Evolutionary conservation across 2,888 invertebrate genomes (phyloP), one percentile per base, ranked within the genome.

Genomic region (Hydriomena furcata): DNA sequence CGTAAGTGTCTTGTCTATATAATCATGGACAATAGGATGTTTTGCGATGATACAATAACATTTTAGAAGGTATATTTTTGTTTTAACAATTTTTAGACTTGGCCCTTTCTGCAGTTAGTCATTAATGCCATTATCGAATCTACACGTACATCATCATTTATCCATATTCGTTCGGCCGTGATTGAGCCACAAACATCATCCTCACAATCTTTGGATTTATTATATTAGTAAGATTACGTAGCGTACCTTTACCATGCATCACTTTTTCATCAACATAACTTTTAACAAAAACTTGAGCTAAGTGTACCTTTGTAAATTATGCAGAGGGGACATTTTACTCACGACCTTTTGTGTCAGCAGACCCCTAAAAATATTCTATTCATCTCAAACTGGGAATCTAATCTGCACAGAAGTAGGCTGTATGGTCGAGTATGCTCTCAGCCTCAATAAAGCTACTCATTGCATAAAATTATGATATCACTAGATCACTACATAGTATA

Each of bases 1-100:
- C 32, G 38, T 38, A 23, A 10, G 30, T 23, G 31, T 31, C n/a
- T 27, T 25, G 11, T 37, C 31, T 34, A 21, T 44, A 24, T 30
- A 35, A 31, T 43, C 25, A 31, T 41, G 30, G 25, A 45, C 45
- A 51, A 51, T 44, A 50, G 38, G 28, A 44, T 50, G 50, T 50
- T 44, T 38, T 13, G 13, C 34, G 38, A 43, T 50, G 38, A 38
- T 30, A 28, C 38, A 38, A 24, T 27, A 27, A 27, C 6, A n/a
- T 13, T 37, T n/a, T 11, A 17, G n/a, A n/a, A n/a, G n/a, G 17
- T 17, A 3, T 17, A 17, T 17, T 17, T 17, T 17, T 17, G 17
- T 3, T n/a, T n/a, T n/a, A n/a, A n/a, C n/a, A n/a, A n/a, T n/a
- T n/a, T n/a, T n/a, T n/a, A n/a, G n/a, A n/a, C n/a, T n/a, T n/a